These are phyloP conservation scores for Eledona agricola DNA, from an alignment of 2,888 invertebrate species.

Conservation along the genomic window DNA sequence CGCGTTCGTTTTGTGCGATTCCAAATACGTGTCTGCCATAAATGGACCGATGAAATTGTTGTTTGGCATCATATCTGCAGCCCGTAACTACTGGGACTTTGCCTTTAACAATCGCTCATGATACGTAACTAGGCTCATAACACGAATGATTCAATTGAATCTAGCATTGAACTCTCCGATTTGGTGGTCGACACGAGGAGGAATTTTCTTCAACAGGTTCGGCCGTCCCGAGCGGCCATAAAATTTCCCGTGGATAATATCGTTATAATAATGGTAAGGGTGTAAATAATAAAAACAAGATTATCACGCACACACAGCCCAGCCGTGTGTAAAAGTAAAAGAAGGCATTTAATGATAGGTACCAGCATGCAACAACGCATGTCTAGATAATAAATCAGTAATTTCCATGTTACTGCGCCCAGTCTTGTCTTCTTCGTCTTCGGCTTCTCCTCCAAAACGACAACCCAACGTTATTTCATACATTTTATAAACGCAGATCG, in stretches of 20 bases:
- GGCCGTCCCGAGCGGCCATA: conserved; percentile 15
- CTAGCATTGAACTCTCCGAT: too few species aligned
- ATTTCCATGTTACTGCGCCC: conserved; percentile 44
- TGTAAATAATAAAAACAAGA: conserved; percentile 33
- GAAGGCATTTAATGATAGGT: conserved; percentile 47
- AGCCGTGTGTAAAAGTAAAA: conserved; percentile 32
- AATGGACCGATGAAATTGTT: conserved; percentile 32
- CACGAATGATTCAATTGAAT: too few species aligned
- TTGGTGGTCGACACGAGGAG: too few species aligned
- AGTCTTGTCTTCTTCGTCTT: conserved; percentile 35
- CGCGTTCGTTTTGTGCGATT: conserved; percentile 9
- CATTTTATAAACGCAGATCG: conserved; percentile 22
- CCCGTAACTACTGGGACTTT: conserved; percentile 9
- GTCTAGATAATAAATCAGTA: conserved; percentile 48
- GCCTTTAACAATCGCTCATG: too few species aligned
- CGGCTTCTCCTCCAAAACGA: conserved; percentile 31
- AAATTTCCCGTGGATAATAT: conserved; percentile 24
- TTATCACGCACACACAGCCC: conserved; percentile 28
- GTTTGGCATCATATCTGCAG: conserved; percentile 8
- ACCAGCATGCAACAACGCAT: conserved; percentile 47
- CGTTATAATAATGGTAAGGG: conserved; percentile 30
- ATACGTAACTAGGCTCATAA: too few species aligned
- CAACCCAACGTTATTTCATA: conserved; percentile 32
- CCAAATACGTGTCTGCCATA: conserved; percentile 29
- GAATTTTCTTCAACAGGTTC: conserved; percentile 25